Evolutionary conservation across 2,888 invertebrate genomes (phyloP).

Genomic region (Drosophila kanekoi): DNA sequence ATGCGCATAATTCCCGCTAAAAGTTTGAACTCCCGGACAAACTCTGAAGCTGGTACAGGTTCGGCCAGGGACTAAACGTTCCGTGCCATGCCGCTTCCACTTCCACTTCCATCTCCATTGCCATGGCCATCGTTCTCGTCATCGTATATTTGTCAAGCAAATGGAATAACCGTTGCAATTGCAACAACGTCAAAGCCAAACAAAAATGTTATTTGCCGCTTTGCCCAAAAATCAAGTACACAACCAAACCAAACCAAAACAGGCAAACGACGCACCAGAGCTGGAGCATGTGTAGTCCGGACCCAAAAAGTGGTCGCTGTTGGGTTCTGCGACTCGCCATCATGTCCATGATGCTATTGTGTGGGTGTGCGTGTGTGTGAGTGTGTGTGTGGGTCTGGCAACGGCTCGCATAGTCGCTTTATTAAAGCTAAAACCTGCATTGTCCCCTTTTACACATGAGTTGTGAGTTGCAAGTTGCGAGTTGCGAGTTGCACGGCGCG

Average conservation of each 20-base stretch:
- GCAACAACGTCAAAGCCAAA: conserved; percentile 79
- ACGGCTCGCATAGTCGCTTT: conserved; percentile 66
- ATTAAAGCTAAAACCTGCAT: conserved; percentile 78
- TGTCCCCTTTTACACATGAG: conserved; percentile 74
- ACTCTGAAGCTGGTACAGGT: conserved; percentile 10
- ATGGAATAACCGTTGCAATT: conserved; percentile 79
- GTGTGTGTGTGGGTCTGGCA: conserved; percentile 7
- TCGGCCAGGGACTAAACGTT: conserved; percentile 54
- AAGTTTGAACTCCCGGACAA: conserved; percentile 51
- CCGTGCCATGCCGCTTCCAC: conserved; percentile 5
- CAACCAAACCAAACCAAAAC: conserved; percentile 59
- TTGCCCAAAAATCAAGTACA: conserved; percentile 80
- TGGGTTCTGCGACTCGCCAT: conserved; percentile 24
- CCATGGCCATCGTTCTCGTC: conserved; percentile 33
- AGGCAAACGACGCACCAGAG: conserved; percentile 29
- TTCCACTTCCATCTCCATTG: conserved; percentile 12
- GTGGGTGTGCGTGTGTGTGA: conserved; percentile 22
- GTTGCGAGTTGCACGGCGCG: conserved; percentile 24
- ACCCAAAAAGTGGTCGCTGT: conserved; percentile 61
- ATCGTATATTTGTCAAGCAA: conserved; percentile 78
- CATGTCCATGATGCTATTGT: conserved; percentile 35
- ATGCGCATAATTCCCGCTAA: conserved; percentile 73
- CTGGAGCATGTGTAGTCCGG: conserved; percentile 32
- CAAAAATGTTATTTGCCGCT: conserved; percentile 80
- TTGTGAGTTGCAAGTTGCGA: conserved; percentile 43